These are phyloP conservation scores for Circaetus gallicus DNA, from an alignment of 2,113 vertebrate species.

Conservation along the genomic window DNA sequence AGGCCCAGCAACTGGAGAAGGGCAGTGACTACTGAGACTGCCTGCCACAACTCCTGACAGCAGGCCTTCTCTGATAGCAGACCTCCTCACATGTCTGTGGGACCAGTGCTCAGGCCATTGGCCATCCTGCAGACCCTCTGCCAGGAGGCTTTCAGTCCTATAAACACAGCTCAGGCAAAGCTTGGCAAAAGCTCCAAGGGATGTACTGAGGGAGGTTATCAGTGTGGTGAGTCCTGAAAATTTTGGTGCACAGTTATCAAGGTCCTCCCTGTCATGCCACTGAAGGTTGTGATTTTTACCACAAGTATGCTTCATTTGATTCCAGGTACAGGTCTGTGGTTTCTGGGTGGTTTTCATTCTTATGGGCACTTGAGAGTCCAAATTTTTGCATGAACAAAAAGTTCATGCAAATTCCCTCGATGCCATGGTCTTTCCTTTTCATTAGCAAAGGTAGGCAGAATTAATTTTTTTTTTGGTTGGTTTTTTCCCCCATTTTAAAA, in stretches of 20 bases:
- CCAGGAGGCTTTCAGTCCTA: not conserved
- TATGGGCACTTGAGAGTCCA: not conserved
- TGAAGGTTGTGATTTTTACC: not conserved
- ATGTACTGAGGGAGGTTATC: rapidly evolving
- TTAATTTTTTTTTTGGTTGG: not conserved
- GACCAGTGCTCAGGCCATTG: rapidly evolving
- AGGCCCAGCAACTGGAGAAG: not conserved
- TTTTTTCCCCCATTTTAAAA: not conserved
- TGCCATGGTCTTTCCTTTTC: not conserved
- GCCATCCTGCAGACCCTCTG: not conserved
- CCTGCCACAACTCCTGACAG: not conserved
- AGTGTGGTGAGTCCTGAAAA: not conserved
- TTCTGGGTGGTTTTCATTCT: not conserved
- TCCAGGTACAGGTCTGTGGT: not conserved
- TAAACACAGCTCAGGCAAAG: not conserved
- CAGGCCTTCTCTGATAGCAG: not conserved
- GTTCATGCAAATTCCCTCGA: not conserved
- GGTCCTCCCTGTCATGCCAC: not conserved
- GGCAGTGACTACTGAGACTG: too few relatives aligned
- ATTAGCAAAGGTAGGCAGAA: not conserved
- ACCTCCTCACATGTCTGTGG: not conserved
- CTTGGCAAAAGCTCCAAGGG: not conserved
- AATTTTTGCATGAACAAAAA: not conserved
- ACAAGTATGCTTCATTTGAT: not conserved
- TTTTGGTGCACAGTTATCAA: not conserved